Conservation (phyloP, 2,888 invertebrate genomes). For the Habrosyne pyritoides region DNA sequence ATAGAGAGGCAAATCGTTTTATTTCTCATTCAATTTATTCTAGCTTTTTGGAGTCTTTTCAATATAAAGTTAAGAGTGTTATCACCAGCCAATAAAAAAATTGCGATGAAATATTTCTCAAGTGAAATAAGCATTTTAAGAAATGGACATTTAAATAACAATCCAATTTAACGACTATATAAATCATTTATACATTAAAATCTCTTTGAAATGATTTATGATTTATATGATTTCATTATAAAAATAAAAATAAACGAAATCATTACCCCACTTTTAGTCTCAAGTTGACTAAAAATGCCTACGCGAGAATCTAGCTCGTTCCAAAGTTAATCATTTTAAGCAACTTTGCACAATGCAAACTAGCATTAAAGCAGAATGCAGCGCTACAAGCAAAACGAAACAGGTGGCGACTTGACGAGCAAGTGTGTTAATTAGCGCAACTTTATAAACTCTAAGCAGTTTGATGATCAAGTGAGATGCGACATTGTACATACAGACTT, state of each 20-base stretch:
- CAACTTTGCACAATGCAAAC: constrained; percentile 34
- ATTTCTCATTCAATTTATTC: neutral
- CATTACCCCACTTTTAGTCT: neutral
- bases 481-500: constrained; percentile 18
- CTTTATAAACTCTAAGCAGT: constrained; percentile 58
- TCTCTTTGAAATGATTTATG: no score
- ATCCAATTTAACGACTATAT: no score
- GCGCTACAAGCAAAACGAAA: constrained; percentile 16
- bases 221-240: no score
- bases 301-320: neutral
- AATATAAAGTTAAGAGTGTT: neutral
- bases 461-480: constrained; percentile 28
- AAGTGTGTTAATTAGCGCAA: constrained; percentile 70
- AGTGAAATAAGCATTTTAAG: no score
- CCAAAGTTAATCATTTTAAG: constrained; percentile 11
- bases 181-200: no score
- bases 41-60: neutral
- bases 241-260: neutral
- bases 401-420: constrained; percentile 58
- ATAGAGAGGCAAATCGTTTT: constrained; percentile 1
- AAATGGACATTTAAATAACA: no score
- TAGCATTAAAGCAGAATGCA: constrained; percentile 27
- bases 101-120: neutral
- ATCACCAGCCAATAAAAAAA: neutral
- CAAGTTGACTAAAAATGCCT: neutral